phyloP scores from a whole-genome alignment of 2,888 invertebrate genomes.

The Apotomis betuletana region DNA sequence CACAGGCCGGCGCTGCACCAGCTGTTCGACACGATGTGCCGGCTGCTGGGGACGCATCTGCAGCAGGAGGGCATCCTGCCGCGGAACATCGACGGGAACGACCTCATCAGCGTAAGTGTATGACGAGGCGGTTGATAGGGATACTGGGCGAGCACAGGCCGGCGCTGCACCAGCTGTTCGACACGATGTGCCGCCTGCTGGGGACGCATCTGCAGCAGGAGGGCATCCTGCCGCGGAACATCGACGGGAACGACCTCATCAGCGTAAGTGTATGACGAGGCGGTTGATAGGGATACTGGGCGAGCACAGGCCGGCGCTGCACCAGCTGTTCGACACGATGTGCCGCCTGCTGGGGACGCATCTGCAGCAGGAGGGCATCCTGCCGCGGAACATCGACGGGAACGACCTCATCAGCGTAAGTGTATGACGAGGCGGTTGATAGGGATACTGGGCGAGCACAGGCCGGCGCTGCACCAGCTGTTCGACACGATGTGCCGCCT shows the following conservation, averaged over 20 bases:
- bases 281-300: slow-evolving; percentile 59
- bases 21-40: slow-evolving; percentile 93
- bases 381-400: slow-evolving; percentile 82
- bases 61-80: slow-evolving; percentile 90
- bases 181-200: slow-evolving; percentile 91
- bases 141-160: slow-evolving; percentile 79
- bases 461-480: slow-evolving; percentile 90
- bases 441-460: slow-evolving; percentile 68
- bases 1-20: slow-evolving; percentile 89
- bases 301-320: slow-evolving; percentile 86
- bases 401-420: slow-evolving; percentile 82
- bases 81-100: slow-evolving; percentile 78
- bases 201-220: slow-evolving; percentile 90
- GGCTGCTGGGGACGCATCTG: slow-evolving; percentile 88
- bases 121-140: slow-evolving; percentile 45
- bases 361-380: slow-evolving; percentile 89
- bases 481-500: slow-evolving; percentile 92
- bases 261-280: slow-evolving; percentile 64
- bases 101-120: slow-evolving; percentile 79
- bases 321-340: slow-evolving; percentile 93
- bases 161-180: slow-evolving; percentile 92
- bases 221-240: slow-evolving; percentile 86
- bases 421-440: neutral
- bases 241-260: slow-evolving; percentile 81
- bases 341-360: slow-evolving; percentile 89